Conservation (phyloP, 1,140 invertebrate genomes). For the Condylostylus longicornis region DNA sequence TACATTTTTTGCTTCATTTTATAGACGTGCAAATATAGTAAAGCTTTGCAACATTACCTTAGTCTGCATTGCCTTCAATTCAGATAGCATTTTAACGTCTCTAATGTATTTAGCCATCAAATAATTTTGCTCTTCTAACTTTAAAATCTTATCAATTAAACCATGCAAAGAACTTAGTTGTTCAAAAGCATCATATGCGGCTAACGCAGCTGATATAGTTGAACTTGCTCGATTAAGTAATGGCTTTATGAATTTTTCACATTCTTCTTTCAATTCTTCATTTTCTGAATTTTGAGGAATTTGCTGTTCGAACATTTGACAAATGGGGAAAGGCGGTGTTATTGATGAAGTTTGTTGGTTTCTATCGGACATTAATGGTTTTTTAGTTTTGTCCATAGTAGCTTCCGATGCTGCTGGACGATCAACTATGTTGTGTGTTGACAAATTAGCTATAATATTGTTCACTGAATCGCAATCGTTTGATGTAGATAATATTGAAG, state of each 20-base stretch:
- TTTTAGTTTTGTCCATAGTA: not conserved
- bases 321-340: too few relatives aligned
- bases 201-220: constrained; percentile 33
- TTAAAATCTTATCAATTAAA: constrained; percentile 57
- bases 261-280: constrained; percentile 6
- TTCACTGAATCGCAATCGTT: not conserved
- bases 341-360: too few relatives aligned
- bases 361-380: too few relatives aligned
- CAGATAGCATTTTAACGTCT: constrained; percentile 56
- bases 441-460: constrained; percentile 3
- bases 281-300: not conserved
- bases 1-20: constrained; percentile 8
- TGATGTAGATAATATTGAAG: not conserved
- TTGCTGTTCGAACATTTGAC: too few relatives aligned
- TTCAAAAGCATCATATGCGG: constrained; percentile 46
- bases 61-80: constrained; percentile 35
- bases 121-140: constrained; percentile 52
- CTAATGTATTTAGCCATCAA: constrained; percentile 49
- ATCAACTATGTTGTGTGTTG: not conserved
- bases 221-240: constrained; percentile 30
- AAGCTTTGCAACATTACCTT: constrained; percentile 18
- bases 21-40: constrained; percentile 12
- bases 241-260: constrained; percentile 11
- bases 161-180: constrained; percentile 60
- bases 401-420: not conserved